Conservation (phyloP, 1,140 invertebrate genomes). For the Goniozus legneri region DNA sequence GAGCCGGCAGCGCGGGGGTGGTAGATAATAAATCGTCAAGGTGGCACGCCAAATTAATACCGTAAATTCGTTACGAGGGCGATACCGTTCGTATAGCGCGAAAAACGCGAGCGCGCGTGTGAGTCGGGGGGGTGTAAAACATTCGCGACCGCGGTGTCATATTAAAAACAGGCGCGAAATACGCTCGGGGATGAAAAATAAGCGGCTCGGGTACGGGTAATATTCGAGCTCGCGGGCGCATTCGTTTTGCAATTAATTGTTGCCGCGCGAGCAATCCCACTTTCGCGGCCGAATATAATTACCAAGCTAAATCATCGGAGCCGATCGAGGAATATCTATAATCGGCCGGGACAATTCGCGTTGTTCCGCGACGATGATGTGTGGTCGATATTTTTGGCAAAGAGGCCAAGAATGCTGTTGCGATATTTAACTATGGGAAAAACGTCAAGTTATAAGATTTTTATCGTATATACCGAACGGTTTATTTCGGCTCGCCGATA, state of each 20-base stretch:
- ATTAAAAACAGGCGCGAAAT: slow-evolving; percentile 36
- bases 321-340: slow-evolving; percentile 29
- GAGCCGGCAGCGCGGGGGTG: not conserved
- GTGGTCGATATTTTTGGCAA: no score
- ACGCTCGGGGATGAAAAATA: slow-evolving; percentile 13
- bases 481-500: no score
- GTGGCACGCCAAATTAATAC: slow-evolving; percentile 34
- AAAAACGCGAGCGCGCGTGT: not conserved
- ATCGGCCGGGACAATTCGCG: no score
- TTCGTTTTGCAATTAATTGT: slow-evolving; percentile 36
- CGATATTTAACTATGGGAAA: no score
- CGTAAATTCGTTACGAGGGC: slow-evolving; percentile 34
- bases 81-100: slow-evolving; percentile 15
- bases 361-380: no score
- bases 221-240: slow-evolving; percentile 2
- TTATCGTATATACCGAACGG: no score
- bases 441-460: no score
- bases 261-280: slow-evolving; percentile 34
- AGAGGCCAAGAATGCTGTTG: no score
- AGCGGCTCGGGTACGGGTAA: not conserved
- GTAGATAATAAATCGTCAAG: slow-evolving; percentile 35
- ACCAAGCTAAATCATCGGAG: slow-evolving; percentile 34
- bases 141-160: slow-evolving; percentile 34
- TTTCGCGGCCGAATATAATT: slow-evolving; percentile 35
- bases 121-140: slow-evolving; percentile 18